phyloP scores from a whole-genome alignment of 1,140 invertebrate genomes.

The Anoplophora glabripennis region DNA sequence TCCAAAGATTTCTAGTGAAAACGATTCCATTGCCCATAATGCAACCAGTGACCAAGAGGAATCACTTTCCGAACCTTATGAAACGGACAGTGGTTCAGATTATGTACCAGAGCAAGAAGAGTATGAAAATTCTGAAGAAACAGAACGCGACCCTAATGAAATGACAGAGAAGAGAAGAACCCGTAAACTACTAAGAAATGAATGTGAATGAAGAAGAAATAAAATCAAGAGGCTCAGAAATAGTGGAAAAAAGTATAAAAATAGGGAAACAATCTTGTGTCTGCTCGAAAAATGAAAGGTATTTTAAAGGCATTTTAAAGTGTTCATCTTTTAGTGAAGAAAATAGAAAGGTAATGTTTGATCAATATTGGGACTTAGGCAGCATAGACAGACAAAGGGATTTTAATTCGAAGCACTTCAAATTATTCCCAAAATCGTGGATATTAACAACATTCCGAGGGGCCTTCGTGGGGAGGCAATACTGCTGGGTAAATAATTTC shows the following conservation, averaged over 20 bases:
- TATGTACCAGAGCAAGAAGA: slow-evolving; percentile 9
- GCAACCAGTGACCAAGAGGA: slow-evolving; percentile 7
- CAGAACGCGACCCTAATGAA: not conserved
- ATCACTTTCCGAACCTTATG: slow-evolving; percentile 6
- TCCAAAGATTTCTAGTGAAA: slow-evolving; percentile 9
- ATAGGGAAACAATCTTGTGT: slow-evolving; percentile 8
- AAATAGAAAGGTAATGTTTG: slow-evolving; percentile 2
- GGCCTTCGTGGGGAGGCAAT: too few species aligned
- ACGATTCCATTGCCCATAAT: slow-evolving; percentile 2
- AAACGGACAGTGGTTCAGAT: slow-evolving; percentile 6
- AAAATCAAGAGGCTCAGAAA: slow-evolving; percentile 9
- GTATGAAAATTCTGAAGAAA: slow-evolving; percentile 8
- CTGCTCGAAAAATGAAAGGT: not conserved
- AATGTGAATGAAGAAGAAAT: slow-evolving; percentile 5
- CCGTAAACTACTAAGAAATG: slow-evolving; percentile 1
- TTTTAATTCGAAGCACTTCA: slow-evolving; percentile 1
- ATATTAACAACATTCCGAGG: too few species aligned
- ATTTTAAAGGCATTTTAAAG: not conserved
- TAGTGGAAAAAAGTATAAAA: slow-evolving; percentile 5
- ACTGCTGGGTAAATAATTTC: too few species aligned
- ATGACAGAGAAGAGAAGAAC: slow-evolving; percentile 8
- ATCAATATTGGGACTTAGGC: not conserved
- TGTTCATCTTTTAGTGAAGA: too few species aligned
- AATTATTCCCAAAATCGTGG: slow-evolving; percentile 7
- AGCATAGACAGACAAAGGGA: slow-evolving; percentile 4